Conservation (phyloP, 2,113 vertebrate genomes). For the Anser cygnoides region DNA sequence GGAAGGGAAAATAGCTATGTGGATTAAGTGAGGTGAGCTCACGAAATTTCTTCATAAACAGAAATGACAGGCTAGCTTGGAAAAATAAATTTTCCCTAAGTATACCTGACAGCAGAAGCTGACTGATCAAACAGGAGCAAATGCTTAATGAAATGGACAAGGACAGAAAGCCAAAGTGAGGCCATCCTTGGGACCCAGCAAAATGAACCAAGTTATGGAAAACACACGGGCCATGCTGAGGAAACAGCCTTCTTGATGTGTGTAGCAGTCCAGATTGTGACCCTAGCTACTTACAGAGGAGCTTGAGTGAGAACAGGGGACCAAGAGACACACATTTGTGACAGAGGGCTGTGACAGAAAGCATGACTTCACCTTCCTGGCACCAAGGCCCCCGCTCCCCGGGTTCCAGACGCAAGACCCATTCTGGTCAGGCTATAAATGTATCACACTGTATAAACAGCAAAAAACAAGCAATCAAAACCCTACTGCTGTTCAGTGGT, state of each 20-base stretch:
- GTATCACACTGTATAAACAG: background rate
- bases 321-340: fast-evolving
- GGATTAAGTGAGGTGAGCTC: conserved; percentile 46
- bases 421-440: background rate
- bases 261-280: background rate
- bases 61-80: conserved; percentile 41
- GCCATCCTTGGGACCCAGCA: fast-evolving
- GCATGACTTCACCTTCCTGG: background rate
- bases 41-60: conserved; percentile 33
- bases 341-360: fast-evolving
- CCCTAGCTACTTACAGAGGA: background rate
- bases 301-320: background rate
- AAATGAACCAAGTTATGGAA: background rate
- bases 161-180: background rate
- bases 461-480: background rate
- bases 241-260: background rate
- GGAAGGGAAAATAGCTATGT: conserved; percentile 26
- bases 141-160: background rate
- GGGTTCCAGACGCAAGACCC: background rate
- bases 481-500: background rate
- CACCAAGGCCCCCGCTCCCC: background rate
- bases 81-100: conserved; percentile 33
- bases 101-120: conserved; percentile 30
- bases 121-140: conserved; percentile 1
- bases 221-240: fast-evolving